phyloP scores from a whole-genome alignment of 1,140 invertebrate species.

The Lordiphosa collinella region DNA sequence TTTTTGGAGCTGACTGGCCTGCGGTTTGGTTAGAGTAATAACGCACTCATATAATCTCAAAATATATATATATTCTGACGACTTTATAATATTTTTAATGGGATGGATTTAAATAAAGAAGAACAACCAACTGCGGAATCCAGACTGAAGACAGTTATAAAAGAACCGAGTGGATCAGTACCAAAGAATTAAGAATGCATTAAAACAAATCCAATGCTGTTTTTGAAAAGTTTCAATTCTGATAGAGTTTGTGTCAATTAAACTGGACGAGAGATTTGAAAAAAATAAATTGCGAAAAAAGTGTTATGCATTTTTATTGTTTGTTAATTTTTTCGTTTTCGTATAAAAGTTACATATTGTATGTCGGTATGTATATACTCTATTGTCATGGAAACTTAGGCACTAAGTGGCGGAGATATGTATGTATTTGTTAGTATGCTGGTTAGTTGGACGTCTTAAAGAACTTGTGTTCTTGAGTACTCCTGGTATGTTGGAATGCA shows the following conservation, averaged over 20 bases:
- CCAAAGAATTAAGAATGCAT: too few species aligned
- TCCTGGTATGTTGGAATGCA: slow-evolving; percentile 89
- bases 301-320: neutral
- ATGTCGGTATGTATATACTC: neutral
- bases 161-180: too few species aligned
- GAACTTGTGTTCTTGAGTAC: slow-evolving; percentile 90
- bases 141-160: too few species aligned
- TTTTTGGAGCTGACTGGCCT: too few species aligned
- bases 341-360: slow-evolving; percentile 41
- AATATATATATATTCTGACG: too few species aligned
- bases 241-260: neutral
- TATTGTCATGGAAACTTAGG: slow-evolving; percentile 63
- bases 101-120: too few species aligned
- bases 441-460: slow-evolving; percentile 83
- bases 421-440: slow-evolving; percentile 31
- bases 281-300: too few species aligned
- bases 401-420: slow-evolving; percentile 32
- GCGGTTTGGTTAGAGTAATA: too few species aligned
- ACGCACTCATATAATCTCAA: too few species aligned
- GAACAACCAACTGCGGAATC: too few species aligned
- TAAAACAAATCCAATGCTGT: neutral
- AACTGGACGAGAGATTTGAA: neutral
- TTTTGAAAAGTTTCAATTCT: slow-evolving; percentile 15
- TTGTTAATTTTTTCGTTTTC: slow-evolving; percentile 38
- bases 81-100: too few species aligned